phyloP scores from a whole-genome alignment of 2,797 vertebrate species.

The Enteromius viviparus region DNA sequence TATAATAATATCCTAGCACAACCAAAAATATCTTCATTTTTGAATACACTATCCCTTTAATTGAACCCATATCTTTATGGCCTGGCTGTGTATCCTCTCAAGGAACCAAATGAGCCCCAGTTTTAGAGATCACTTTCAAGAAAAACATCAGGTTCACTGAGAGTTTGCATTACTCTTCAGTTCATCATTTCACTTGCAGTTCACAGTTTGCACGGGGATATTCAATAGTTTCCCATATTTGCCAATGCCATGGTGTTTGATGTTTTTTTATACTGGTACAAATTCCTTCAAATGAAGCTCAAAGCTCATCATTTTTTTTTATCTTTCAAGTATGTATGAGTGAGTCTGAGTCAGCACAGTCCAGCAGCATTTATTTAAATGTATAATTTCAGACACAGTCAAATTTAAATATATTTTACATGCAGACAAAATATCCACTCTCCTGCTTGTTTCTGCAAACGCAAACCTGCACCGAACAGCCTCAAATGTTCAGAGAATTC shows the following conservation, averaged over 20 bases:
- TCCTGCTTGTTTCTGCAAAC: conserved; percentile 7
- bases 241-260: background rate
- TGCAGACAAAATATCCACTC: background rate
- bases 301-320: background rate
- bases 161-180: background rate
- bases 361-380: background rate
- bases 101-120: background rate
- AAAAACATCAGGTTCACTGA: background rate
- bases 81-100: background rate
- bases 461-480: background rate
- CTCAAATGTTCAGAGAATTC: background rate
- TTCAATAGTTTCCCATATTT: background rate
- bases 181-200: background rate
- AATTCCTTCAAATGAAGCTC: background rate
- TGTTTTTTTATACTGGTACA: background rate
- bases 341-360: background rate
- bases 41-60: background rate
- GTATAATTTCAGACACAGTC: background rate
- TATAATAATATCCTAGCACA: background rate
- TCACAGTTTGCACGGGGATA: background rate
- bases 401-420: conserved; percentile 25
- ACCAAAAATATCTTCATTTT: background rate
- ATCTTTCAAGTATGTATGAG: background rate
- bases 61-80: background rate
- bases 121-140: background rate